phyloP scores from a whole-genome alignment of 2,797 vertebrate species.

The Loris lydekkerianus region DNA sequence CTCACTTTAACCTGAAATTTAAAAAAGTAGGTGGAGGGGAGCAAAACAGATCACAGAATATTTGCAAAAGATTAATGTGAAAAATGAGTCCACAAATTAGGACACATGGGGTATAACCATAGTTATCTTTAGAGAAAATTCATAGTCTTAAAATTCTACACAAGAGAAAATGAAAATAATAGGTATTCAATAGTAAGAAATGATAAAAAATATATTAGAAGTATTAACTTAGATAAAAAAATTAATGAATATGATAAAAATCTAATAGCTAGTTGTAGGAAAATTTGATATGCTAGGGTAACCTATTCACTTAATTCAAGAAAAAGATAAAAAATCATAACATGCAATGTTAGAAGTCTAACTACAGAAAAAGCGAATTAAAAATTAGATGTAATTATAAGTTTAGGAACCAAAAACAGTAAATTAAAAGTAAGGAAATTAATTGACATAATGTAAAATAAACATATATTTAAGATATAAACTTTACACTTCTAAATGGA shows the following conservation, averaged over 20 bases:
- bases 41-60: not conserved
- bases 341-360: not conserved
- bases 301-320: not conserved
- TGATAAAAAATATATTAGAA: not conserved
- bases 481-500: not conserved
- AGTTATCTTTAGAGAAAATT: not conserved
- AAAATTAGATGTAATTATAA: not conserved
- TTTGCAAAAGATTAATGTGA: not conserved
- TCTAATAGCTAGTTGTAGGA: not conserved
- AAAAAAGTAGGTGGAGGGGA: too few species aligned
- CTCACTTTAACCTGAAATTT: too few species aligned
- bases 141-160: not conserved
- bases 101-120: not conserved
- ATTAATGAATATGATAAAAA: not conserved
- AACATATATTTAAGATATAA: not conserved
- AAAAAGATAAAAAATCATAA: not conserved
- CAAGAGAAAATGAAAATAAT: not conserved
- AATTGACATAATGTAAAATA: not conserved
- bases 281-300: not conserved
- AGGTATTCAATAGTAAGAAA: not conserved
- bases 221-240: constrained; percentile 26
- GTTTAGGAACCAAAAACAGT: not conserved
- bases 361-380: not conserved
- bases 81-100: not conserved
- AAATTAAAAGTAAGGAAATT: constrained; percentile 17